Evolutionary conservation across 37 sponge, comb jelly and placozoan genomes (phyloP), one percentile per base, ranked within the genome.

Genomic region (Corticium candelabrum): DNA sequence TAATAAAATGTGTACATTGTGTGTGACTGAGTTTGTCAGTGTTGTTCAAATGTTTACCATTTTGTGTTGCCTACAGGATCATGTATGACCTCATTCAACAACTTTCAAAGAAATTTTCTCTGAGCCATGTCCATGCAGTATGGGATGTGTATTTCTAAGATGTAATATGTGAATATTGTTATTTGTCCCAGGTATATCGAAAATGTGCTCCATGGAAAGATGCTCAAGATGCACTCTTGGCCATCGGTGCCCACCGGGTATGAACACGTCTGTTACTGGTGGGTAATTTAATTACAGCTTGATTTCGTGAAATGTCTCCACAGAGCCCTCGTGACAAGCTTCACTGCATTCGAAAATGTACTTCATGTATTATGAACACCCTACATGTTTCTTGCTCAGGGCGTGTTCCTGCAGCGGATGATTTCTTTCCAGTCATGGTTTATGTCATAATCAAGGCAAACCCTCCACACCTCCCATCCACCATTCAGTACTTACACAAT

Each of bases 381-480:
- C 84, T 94, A 31, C 86, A 88, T 67, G 80, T 84, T 35, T 83
- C 88, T 38, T 37, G 73, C 38, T 82, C 77, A 38, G 87, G 87
- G 0, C 74, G 80, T 2, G 88, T 88, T 35, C 84, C 96, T 0
- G 96, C 92, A 0, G 96, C 96, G 2, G 96, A 95, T 74, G 96
- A 95, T 74, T 74, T 88, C 35, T 85, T 95, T 79, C 96, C 96
- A 1, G 91, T 89, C 1, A 80, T 95, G 1, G 87, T 95, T 29
- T 95, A 91, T 73, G 74, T 91, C 32, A 70, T 95, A 1, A 86
- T 95, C 39, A 86, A 87, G 41, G 83, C 89, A 72, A 95, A 95
- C 82, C 96, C 96, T n/a, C 84, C 92, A 38, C 80, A 73, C 62
- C 82, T 91, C 27, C 90, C 89, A 37, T 95, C 96, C 33, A 95